phyloP scores from a whole-genome alignment of 2,797 vertebrate genomes.

The Ambastaia sidthimunki region DNA sequence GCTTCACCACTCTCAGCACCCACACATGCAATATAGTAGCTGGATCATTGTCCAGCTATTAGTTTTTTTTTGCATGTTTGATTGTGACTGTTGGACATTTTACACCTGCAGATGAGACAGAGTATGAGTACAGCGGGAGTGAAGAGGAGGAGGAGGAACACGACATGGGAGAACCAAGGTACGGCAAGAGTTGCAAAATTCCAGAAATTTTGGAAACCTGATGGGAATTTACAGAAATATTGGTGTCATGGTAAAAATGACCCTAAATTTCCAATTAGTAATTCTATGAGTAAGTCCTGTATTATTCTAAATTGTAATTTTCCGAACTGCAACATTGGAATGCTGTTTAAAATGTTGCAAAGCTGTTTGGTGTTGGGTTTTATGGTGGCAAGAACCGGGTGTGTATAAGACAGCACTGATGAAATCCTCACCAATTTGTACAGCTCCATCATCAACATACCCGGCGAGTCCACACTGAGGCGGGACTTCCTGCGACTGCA shows the following conservation, averaged over 20 bases:
- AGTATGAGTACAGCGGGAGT: constrained; percentile 96
- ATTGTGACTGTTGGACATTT: constrained; percentile 30
- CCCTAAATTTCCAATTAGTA: no score
- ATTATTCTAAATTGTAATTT: no score
- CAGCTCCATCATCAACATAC: constrained; percentile 93
- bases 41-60: no score
- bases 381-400: background rate
- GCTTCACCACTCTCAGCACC: no score
- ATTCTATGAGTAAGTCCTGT: no score
- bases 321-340: no score
- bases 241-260: no score
- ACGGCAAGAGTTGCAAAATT: constrained; percentile 13
- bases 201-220: no score
- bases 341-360: no score
- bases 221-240: no score
- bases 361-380: background rate
- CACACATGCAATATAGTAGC: no score
- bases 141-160: constrained; percentile 95
- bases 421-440: background rate
- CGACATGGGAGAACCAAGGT: constrained; percentile 92
- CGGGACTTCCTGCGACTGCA: constrained; percentile 94
- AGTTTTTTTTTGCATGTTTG: background rate
- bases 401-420: background rate
- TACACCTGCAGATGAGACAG: constrained; percentile 86
- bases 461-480: constrained; percentile 91